phyloP scores from a whole-genome alignment of 2,888 invertebrate genomes.

The Cryptocephalus moraei region DNA sequence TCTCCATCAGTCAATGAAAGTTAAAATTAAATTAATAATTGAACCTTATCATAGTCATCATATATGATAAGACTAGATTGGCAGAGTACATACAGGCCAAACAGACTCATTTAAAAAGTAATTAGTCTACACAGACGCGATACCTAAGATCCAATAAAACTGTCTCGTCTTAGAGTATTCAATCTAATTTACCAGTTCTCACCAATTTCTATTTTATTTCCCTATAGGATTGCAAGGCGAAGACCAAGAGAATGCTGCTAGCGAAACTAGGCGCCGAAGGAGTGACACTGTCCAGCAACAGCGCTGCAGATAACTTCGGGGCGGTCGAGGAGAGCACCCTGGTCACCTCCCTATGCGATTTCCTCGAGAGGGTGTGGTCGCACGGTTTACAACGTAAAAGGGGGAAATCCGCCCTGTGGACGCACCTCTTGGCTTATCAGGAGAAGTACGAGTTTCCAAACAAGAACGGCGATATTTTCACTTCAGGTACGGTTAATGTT shows the following conservation, averaged over 20 bases:
- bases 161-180: too few relatives aligned
- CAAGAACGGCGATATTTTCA: constrained; percentile 52
- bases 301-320: constrained; percentile 58
- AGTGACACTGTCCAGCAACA: constrained; percentile 79
- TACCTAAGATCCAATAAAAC: too few relatives aligned
- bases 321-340: constrained; percentile 93
- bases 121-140: too few relatives aligned
- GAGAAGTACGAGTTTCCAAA: constrained; percentile 58
- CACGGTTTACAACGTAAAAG: constrained; percentile 93
- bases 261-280: constrained; percentile 98
- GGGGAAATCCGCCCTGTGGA: constrained; percentile 97
- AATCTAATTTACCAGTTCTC: not conserved
- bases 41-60: too few relatives aligned
- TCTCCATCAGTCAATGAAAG: too few relatives aligned
- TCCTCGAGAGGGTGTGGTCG: constrained; percentile 94
- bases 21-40: too few relatives aligned
- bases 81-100: too few relatives aligned
- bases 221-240: constrained; percentile 73
- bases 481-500: constrained; percentile 44
- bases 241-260: constrained; percentile 97
- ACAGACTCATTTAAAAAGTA: too few relatives aligned
- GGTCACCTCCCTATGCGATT: constrained; percentile 95
- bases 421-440: constrained; percentile 83
- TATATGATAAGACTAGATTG: too few relatives aligned
- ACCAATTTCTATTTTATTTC: not conserved